Base-by-base conservation (phyloP, 2,113 vertebrate species). In the Blennius ocellaris region DNA sequence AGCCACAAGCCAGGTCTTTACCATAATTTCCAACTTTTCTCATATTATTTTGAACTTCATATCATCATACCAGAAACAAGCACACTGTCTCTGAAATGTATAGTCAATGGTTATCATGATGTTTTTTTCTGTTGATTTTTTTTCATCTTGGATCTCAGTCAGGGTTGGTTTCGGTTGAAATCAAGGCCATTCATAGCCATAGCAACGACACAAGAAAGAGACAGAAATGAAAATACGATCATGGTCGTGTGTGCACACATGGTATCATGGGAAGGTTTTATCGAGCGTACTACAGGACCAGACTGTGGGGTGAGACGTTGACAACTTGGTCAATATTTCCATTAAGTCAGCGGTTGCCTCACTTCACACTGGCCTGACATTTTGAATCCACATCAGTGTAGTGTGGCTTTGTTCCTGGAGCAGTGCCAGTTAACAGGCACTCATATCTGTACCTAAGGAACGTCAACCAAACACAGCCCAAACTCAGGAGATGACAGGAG, bases 241-340 rank as follows among this genome's bases (percentile, higher is more conserved):
- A 55, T 59, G 69, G 56, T 30, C 47, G 21, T 62, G 69, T 73
- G 64, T 14, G 53, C 52, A 79, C 77, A 80, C 74, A 50, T 86
- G 67, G 83, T 62, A 73, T 77, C 78, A 78, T 81, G 67, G 76
- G 68, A 76, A 79, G 79, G 53, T 81, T 90, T 88, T 91, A 89
- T 89, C 39, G 74, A 91, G 80, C 59, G 12, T 44, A 77, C 75
- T 39, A 12, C 38, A 61, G 61, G 72, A 81, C 58, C 69, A 82
- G 80, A 76, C 81, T 77, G 81, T 12, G 37, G 65, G 51, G 69
- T 78, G 76, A 85, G 74, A 76, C 15, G 37, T n/a, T 77, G 84
- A 86, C 69, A 83, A 64, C 66, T 47, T 39, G 77, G 69, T 89
- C 84, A 85, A 59, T 81, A 54, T 90, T 90, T 89, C 90, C 88